Conservation (phyloP, 2,797 vertebrate genomes). For the Hydrocynus forskahlii region DNA sequence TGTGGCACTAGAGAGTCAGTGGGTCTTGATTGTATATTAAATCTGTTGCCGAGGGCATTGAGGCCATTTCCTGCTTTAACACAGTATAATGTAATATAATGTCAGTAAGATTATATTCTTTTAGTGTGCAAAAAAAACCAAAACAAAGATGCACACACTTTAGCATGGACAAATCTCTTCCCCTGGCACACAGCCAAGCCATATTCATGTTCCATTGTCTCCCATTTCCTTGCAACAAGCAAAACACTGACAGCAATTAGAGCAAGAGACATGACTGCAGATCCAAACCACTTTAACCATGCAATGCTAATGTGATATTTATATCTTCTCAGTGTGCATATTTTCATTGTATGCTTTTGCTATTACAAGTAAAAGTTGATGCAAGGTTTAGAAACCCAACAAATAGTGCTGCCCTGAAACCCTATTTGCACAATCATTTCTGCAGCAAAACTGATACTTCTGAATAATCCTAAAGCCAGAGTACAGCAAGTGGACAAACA, state of each 20-base stretch:
- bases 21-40: neutral
- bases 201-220: neutral
- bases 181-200: neutral
- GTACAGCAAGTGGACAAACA: no score
- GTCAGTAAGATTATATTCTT: neutral
- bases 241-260: constrained; percentile 24
- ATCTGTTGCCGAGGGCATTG: neutral
- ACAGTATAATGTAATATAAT: neutral
- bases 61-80: neutral
- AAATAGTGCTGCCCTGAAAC: neutral
- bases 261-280: constrained; percentile 20
- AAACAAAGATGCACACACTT: neutral
- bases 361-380: constrained; percentile 4
- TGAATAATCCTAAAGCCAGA: no score
- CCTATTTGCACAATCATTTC: neutral
- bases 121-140: neutral
- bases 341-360: constrained; percentile 6
- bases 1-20: neutral
- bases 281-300: constrained; percentile 15
- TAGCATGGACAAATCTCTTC: constrained; percentile 5
- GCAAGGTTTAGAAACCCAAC: neutral
- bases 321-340: neutral
- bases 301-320: constrained; percentile 11
- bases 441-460: neutral
- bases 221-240: neutral